Evolutionary conservation across 2,797 vertebrate species (phyloP).

Genomic region (Xyrichtys novacula): DNA sequence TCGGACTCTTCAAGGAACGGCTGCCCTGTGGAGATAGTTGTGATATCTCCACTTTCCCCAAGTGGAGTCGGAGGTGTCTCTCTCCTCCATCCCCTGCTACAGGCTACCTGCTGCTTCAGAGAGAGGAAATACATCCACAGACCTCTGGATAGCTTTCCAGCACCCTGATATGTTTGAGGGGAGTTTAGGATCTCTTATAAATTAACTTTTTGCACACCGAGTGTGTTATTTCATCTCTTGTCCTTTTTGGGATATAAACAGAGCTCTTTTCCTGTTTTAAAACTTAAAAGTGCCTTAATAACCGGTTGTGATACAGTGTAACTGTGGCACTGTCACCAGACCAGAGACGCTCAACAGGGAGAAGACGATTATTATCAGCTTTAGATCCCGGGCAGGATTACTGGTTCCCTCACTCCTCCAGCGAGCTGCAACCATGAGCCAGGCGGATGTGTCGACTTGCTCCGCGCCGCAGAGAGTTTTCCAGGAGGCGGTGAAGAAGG

Average conservation of each 20-base stretch:
- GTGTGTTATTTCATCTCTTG: constrained; percentile 81
- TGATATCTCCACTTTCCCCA: constrained; percentile 53
- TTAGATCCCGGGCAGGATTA: constrained; percentile 77
- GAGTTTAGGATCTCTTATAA: constrained; percentile 78
- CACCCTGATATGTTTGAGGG: constrained; percentile 65
- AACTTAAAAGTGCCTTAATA: constrained; percentile 74
- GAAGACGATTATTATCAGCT: constrained; percentile 61
- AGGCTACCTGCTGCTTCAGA: constrained; percentile 69
- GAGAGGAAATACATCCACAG: constrained; percentile 60
- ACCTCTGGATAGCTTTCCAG: constrained; percentile 68
- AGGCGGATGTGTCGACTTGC: constrained; percentile 93
- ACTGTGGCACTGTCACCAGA: constrained; percentile 73
- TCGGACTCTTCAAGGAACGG: constrained; percentile 56
- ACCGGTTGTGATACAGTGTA: constrained; percentile 68
- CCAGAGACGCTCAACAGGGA: constrained; percentile 67
- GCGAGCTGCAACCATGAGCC: constrained; percentile 90
- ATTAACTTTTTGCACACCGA: constrained; percentile 82
- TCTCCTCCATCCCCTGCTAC: constrained; percentile 68
- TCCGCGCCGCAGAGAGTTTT: constrained; percentile 93
- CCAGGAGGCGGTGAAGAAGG: constrained; percentile 97
- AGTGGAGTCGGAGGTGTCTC: constrained; percentile 67
- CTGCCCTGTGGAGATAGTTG: constrained; percentile 70
- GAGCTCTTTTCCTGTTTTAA: constrained; percentile 44
- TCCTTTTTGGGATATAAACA: constrained; percentile 85
- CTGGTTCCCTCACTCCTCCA: constrained; percentile 47